These are phyloP conservation scores for Gymnarchus niloticus DNA, from an alignment of 2,113 vertebrate genomes.

Conservation along the genomic window DNA sequence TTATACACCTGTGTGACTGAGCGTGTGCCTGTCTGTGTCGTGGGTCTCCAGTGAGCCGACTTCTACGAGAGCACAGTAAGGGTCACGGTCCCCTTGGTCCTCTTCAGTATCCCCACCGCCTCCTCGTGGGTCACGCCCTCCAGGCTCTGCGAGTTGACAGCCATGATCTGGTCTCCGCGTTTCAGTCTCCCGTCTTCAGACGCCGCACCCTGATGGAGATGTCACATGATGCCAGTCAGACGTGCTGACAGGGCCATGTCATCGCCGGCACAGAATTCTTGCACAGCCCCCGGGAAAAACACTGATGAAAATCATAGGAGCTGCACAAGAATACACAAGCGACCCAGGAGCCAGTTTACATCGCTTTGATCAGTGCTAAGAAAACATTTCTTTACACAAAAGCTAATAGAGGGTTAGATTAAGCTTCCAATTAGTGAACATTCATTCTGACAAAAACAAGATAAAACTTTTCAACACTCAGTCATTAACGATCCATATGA, in stretches of 20 bases:
- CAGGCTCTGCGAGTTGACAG: conserved; percentile 88
- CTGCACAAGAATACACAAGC: background rate
- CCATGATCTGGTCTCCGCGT: conserved; percentile 92
- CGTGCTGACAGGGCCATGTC: background rate
- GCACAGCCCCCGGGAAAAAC: background rate
- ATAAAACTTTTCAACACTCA: conserved; percentile 6
- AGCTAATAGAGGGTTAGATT: background rate
- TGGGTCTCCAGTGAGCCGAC: background rate
- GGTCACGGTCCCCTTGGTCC: conserved; percentile 87
- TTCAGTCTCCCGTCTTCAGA: conserved; percentile 90
- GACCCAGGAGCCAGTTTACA: background rate
- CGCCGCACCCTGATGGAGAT: conserved; percentile 75
- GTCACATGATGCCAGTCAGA: background rate
- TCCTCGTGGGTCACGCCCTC: conserved; percentile 95
- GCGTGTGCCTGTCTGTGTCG: conserved; percentile 25
- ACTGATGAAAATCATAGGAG: background rate
- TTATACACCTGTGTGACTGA: background rate
- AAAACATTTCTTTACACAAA: background rate
- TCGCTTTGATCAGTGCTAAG: background rate
- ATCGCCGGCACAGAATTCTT: background rate
- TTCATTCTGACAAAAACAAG: too few relatives aligned
- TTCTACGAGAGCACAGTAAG: conserved; percentile 83
- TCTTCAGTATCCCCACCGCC: conserved; percentile 87
- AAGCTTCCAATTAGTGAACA: background rate
- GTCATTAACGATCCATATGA: background rate